A percentile compares a stretch with the other conserved stretches of the same genome.
Conservation (phyloP, 2,888 invertebrate genomes). For the Machimus rusticus region DNA sequence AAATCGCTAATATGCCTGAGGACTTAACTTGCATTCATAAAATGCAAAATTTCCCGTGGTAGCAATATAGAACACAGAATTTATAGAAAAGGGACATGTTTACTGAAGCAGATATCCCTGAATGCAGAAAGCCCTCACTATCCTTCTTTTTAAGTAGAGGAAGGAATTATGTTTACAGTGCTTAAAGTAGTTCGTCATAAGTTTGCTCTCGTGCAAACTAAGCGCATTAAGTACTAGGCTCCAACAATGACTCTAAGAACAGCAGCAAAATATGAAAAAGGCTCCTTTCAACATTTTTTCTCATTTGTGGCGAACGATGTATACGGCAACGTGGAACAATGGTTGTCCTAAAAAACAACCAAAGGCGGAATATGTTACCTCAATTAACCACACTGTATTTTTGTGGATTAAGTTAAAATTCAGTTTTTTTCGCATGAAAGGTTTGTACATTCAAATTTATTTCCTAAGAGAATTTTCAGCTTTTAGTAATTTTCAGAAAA, state of each 20-base stretch:
- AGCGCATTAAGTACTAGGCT: conserved; percentile 29
- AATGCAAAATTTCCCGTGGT: conserved; percentile 10
- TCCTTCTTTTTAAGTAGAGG: conserved; percentile 18
- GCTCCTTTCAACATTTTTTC: conserved; percentile 9
- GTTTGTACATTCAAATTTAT: background rate
- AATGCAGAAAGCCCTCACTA: conserved; percentile 1
- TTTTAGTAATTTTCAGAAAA: background rate
- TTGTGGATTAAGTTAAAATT: conserved; percentile 25
- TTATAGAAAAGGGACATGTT: conserved; percentile 17
- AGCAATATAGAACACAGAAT: background rate
- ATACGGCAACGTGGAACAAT: conserved; percentile 4
- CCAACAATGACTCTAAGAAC: conserved; percentile 6
- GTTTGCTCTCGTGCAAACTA: conserved; percentile 19
- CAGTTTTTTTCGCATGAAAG: background rate
- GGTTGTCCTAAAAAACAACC: conserved; percentile 18
- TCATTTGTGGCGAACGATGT: background rate
- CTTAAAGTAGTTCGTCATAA: conserved; percentile 35
- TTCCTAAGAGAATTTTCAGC: background rate
- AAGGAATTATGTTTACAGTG: conserved; percentile 30
- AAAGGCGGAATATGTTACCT: conserved; percentile 19
- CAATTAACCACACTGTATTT: conserved; percentile 25
- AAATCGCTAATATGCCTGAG: conserved; percentile 33
- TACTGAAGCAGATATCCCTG: conserved; percentile 16
- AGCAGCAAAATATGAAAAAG: conserved; percentile 7
- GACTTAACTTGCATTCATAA: conserved; percentile 14